A percentile compares a stretch with the other conserved stretches of the same genome.
These are phyloP conservation scores for Lipophrys pholis DNA, from an alignment of 2,113 vertebrate genomes.

Conservation along the genomic window DNA sequence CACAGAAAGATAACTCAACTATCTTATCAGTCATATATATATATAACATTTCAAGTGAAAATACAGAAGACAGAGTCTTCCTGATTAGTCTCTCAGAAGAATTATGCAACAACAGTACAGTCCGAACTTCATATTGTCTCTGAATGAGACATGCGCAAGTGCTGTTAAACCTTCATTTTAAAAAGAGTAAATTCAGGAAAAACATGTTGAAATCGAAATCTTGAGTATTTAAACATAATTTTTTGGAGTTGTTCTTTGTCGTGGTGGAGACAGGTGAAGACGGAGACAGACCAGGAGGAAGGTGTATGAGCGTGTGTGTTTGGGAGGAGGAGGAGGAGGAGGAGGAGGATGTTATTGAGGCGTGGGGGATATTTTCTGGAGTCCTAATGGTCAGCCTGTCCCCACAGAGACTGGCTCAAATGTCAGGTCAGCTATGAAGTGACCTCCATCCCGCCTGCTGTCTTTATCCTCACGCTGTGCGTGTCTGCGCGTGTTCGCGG, in stretches of 20 bases:
- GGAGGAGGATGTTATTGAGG: constrained; percentile 36
- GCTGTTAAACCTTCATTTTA: no score
- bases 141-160: no score
- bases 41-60: constrained; percentile 48
- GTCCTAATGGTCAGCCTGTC: constrained; percentile 74
- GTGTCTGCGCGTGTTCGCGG: no score
- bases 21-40: constrained; percentile 33
- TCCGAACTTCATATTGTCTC: no score
- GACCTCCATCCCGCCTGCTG: constrained; percentile 66
- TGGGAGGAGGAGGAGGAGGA: constrained; percentile 4
- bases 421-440: constrained; percentile 79
- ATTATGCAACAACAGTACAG: no score
- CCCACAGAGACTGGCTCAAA: constrained; percentile 79
- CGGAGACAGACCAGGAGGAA: not conserved
- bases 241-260: no score
- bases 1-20: constrained; percentile 43
- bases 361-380: constrained; percentile 49
- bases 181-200: no score
- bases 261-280: no score
- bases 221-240: no score
- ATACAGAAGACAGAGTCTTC: not conserved
- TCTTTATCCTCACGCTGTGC: constrained; percentile 29
- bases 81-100: no score
- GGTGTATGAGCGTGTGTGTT: constrained; percentile 13
- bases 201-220: no score